A percentile compares a stretch with the other conserved stretches of the same genome.
These are phyloP conservation scores for Phrynocephalus guinanensis DNA, from an alignment of 2,797 vertebrate species.

Conservation along the genomic window DNA sequence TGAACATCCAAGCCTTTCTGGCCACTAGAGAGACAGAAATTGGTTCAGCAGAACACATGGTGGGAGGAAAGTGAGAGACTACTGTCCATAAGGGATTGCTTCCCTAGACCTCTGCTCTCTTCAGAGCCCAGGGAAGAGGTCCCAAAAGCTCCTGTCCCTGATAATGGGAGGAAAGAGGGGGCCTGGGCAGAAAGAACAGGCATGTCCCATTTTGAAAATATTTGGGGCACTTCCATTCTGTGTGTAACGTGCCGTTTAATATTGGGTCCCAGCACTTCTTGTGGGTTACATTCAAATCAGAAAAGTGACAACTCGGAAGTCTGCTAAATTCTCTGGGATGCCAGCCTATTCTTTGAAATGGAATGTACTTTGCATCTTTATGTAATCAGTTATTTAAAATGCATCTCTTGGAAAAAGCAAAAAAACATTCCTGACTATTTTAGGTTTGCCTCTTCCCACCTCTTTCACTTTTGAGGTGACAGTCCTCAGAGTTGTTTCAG, in stretches of 20 bases:
- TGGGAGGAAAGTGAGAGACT: no score
- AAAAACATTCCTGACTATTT: constrained; percentile 54
- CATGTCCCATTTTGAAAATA: neutral
- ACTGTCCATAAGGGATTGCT: no score
- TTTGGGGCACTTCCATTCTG: neutral
- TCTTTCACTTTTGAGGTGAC: constrained; percentile 56
- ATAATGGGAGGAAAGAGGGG: no score
- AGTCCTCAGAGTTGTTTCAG: constrained; percentile 61
- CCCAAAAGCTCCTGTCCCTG: no score
- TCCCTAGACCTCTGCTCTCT: no score
- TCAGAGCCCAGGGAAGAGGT: no score
- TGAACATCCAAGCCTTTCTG: no score
- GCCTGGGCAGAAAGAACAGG: no score
- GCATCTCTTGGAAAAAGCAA: constrained; percentile 60
- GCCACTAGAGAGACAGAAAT: no score
- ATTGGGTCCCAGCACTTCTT: constrained; percentile 35
- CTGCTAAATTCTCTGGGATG: constrained; percentile 29
- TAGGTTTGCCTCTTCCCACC: constrained; percentile 60
- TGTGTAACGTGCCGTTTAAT: constrained; percentile 27
- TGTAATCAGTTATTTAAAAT: constrained; percentile 59
- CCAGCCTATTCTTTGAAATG: constrained; percentile 34
- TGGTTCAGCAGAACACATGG: no score
- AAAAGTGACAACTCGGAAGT: constrained; percentile 14
- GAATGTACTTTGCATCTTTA: constrained; percentile 54
- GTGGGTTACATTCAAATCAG: constrained; percentile 41